Evolutionary conservation across 2,797 vertebrate genomes (phyloP).

Genomic region (Zenarchopterus dispar): DNA sequence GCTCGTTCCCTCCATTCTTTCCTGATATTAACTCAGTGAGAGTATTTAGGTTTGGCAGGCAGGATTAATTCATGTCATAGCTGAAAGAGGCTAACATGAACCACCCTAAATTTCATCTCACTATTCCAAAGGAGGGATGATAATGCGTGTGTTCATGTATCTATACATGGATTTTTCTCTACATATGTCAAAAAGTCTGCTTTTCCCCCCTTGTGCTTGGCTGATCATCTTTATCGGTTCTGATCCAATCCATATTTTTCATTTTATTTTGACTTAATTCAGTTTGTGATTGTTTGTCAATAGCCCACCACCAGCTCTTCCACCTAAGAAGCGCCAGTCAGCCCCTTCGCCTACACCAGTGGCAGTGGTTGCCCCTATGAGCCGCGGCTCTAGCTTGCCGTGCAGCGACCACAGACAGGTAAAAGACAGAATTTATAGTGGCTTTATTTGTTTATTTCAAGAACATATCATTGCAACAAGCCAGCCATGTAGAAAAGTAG

Average conservation of each 20-base stretch:
- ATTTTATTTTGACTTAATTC: neutral
- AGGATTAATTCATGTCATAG: constrained; percentile 38
- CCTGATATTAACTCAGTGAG: constrained; percentile 53
- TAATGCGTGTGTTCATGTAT: constrained; percentile 59
- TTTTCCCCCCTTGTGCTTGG: constrained; percentile 30
- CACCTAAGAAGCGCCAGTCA: constrained; percentile 96
- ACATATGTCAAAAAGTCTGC: constrained; percentile 45
- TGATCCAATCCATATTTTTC: neutral
- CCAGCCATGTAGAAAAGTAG: neutral
- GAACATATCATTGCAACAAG: neutral
- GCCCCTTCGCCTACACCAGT: constrained; percentile 95
- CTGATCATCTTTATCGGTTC: constrained; percentile 4
- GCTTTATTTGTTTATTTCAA: neutral
- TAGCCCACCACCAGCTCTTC: constrained; percentile 92
- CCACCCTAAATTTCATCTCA: constrained; percentile 56
- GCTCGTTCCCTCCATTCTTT: constrained; percentile 48
- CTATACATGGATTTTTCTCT: constrained; percentile 56
- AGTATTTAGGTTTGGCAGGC: constrained; percentile 38
- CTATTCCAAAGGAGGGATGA: constrained; percentile 40
- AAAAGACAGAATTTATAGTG: constrained; percentile 16
- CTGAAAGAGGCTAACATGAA: constrained; percentile 57
- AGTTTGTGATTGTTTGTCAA: constrained; percentile 21
- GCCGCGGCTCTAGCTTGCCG: constrained; percentile 92
- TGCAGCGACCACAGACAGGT: constrained; percentile 94
- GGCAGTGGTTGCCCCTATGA: constrained; percentile 96